Base-by-base conservation (phyloP, 2,113 vertebrate species). In the Malurus elegans region DNA sequence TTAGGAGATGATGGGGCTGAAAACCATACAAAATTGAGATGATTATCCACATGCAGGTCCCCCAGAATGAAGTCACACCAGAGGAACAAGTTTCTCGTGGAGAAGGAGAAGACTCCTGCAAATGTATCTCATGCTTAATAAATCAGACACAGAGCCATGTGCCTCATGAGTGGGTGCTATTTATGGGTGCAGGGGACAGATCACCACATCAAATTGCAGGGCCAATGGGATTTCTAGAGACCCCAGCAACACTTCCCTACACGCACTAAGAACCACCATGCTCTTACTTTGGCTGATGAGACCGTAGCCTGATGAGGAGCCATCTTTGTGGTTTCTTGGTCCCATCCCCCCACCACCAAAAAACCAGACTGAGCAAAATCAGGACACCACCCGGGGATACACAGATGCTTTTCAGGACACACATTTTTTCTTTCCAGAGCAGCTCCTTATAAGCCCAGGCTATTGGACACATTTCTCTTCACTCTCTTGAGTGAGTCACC, bases 1-100 rank as follows among this genome's bases (percentile, higher is more conserved):
- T 83, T 31, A 83, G 72, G 34, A 62, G n/a, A 21, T 25, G 16
- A 70, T 56, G 34, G 10, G 38, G 40, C 40, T 79, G 36, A 67
- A 79, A 48, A 28, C 0, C 0, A 2, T 26, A 15, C 19, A 7
- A 32, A 70, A 51, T 6, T 12, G 25, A 44, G 56, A 24, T 66
- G 14, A 17, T 62, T 47, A 21, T 62, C 15, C 38, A 90, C 14
- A 8, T 42, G 14, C 14, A 58, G 15, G 7, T 60, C 25, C 6
- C 51, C 44, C 20, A 47, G 10, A 29, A 42, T 47, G 48, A 79
- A 67, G 44, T 42, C 44, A 34, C 10, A 32, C 18, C 34, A 64
- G 47, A 88, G 14, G 25, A 89, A 34, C 8, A 64, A 60, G 9
- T 17, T 89, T 61, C 24, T 58, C 8, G 38, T 40, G 47, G 25